phyloP scores from a whole-genome alignment of 2,113 vertebrate species.

The Xenopus laevis region DNA sequence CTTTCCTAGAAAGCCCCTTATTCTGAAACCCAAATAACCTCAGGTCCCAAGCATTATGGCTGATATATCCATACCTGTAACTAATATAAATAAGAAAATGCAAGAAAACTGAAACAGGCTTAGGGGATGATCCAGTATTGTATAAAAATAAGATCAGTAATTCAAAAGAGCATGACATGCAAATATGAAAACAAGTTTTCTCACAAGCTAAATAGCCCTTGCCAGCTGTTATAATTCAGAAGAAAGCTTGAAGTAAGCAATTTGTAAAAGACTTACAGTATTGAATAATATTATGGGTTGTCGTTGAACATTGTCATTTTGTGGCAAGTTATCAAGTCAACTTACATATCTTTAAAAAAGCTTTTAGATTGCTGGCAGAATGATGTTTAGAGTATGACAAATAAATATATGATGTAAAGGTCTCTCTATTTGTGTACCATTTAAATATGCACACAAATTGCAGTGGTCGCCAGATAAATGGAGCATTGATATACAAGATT shows the following conservation, averaged over 20 bases:
- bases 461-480: background rate
- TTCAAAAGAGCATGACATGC: constrained; percentile 34
- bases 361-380: constrained; percentile 27
- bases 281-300: constrained; percentile 36
- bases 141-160: constrained; percentile 14
- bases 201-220: constrained; percentile 33
- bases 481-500: constrained; percentile 6
- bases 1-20: no score
- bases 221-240: constrained; percentile 35
- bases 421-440: background rate
- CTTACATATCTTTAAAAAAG: constrained; percentile 14
- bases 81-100: background rate
- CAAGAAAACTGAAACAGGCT: background rate
- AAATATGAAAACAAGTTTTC: constrained; percentile 38
- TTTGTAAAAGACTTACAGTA: constrained; percentile 19
- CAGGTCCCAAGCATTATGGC: no score
- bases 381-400: constrained; percentile 23
- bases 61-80: no score
- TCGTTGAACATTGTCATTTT: constrained; percentile 35
- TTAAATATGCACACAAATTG: constrained; percentile 7
- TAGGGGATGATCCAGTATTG: background rate
- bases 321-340: constrained; percentile 27
- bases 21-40: no score
- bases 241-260: constrained; percentile 23
- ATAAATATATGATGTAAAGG: constrained; percentile 17